Evolutionary conservation across 2,797 vertebrate genomes (phyloP).

Genomic region (Eidolon dupreanum): DNA sequence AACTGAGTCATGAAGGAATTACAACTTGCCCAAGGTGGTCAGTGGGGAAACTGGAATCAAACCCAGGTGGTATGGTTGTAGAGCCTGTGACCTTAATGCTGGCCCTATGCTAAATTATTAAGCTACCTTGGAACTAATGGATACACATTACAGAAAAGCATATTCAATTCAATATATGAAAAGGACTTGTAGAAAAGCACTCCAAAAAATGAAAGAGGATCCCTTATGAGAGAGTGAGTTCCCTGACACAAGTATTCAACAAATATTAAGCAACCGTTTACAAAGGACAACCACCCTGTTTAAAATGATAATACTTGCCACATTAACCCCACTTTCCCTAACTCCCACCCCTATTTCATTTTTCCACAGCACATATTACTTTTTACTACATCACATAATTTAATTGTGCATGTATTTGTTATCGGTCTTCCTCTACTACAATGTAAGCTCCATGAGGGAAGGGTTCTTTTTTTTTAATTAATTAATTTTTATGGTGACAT

Average conservation of each 20-base stretch:
- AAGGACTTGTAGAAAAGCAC: not conserved
- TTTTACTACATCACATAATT: not conserved
- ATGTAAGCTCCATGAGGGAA: not conserved
- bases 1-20: not conserved
- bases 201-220: not conserved
- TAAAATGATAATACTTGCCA: not conserved
- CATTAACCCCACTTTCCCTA: no score
- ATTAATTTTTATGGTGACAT: no score
- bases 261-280: not conserved
- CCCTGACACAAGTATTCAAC: not conserved
- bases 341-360: not conserved
- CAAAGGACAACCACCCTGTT: not conserved
- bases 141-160: not conserved
- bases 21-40: not conserved
- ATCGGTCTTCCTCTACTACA: not conserved
- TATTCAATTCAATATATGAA: not conserved
- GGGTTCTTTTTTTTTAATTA: no score
- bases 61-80: no score
- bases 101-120: not conserved
- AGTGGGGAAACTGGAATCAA: not conserved
- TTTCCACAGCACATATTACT: not conserved
- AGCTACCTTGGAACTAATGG: not conserved
- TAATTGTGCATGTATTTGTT: not conserved
- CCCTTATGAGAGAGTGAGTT: not conserved
- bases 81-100: not conserved